phyloP scores from a whole-genome alignment of 2,888 invertebrate species.

The Heliconius hortense region DNA sequence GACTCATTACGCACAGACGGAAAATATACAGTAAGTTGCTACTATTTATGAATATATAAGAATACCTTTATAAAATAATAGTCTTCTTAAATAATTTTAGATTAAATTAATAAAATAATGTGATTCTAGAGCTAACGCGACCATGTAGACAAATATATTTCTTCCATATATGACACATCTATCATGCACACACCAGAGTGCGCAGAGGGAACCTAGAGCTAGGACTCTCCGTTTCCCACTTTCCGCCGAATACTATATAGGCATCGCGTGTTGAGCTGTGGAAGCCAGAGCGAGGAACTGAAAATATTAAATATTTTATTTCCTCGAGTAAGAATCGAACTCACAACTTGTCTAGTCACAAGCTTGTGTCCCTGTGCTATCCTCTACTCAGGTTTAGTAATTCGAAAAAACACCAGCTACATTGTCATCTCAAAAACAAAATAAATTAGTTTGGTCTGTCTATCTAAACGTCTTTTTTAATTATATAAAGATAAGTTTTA shows the following conservation, averaged over 20 bases:
- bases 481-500: not conserved
- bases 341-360: not conserved
- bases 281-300: not conserved
- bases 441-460: no score
- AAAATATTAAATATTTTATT: not conserved
- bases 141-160: no score
- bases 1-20: constrained; percentile 13
- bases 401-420: no score
- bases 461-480: not conserved
- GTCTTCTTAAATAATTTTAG: not conserved
- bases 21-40: not conserved
- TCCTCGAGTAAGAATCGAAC: not conserved
- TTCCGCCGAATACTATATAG: no score
- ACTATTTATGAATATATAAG: not conserved
- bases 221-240: no score
- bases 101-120: not conserved
- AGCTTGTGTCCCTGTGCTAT: not conserved
- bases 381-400: no score
- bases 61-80: not conserved
- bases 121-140: no score
- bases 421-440: no score
- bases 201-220: no score
- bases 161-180: no score
- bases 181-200: no score
- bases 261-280: no score